Conservation (phyloP, 2,113 vertebrate genomes). For the Hassar affinis region DNA sequence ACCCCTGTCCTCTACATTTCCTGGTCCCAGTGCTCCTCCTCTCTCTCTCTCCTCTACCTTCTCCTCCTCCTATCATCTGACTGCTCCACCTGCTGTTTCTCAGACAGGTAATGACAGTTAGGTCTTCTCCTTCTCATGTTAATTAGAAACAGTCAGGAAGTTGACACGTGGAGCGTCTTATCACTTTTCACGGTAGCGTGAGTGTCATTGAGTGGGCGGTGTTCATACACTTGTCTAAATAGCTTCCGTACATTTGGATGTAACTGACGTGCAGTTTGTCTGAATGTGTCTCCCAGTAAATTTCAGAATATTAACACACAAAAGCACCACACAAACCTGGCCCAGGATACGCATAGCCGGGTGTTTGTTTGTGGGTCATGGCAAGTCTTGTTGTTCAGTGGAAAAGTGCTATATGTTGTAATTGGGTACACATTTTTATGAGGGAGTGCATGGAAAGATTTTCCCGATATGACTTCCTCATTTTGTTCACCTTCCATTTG, state of each 20-base stretch:
- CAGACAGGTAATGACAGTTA: conserved; percentile 56
- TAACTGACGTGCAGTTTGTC: background rate
- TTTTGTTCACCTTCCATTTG: background rate
- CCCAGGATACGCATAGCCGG: background rate
- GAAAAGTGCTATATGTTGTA: background rate
- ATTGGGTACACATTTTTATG: background rate
- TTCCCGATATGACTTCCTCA: background rate
- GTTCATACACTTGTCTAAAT: background rate
- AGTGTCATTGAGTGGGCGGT: background rate
- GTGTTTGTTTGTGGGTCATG: background rate
- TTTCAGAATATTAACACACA: background rate
- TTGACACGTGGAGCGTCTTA: background rate
- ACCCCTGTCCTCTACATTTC: conserved; percentile 40
- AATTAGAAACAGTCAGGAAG: background rate
- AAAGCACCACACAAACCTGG: background rate
- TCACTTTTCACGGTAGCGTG: background rate
- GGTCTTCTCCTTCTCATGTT: background rate
- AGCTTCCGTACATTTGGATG: background rate
- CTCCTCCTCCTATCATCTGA: conserved; percentile 25
- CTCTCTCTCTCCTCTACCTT: conserved; percentile 43
- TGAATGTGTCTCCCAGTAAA: background rate
- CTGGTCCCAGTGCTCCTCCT: conserved; percentile 28
- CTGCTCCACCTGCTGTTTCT: conserved; percentile 40
- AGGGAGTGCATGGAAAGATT: background rate
- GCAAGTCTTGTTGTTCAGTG: background rate